Evolutionary conservation across 2,113 vertebrate genomes (phyloP), one percentile per base, ranked within the genome.

Genomic region (Amazona guildingii): DNA sequence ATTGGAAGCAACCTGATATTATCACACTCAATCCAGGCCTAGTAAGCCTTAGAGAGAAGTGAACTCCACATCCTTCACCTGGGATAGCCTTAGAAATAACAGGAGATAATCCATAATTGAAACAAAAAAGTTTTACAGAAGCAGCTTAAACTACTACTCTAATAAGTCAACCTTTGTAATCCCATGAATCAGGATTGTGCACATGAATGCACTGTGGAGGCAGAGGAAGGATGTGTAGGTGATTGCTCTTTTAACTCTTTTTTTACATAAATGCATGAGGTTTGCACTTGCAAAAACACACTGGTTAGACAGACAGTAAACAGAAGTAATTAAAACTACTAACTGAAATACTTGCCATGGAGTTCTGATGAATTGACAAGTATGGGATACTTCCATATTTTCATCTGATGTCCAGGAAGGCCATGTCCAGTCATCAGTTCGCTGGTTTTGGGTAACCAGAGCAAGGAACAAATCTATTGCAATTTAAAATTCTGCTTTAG

Each of bases 401-500:
- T 96, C 70, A 98, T 92, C 17, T 95, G 97, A 88, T 98, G 97
- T 83, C 84, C 88, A 51, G 98, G 98, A 80, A 97, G 88, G 11
- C 98, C 98, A 62, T 98, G 98, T 51, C 97, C 98, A 52, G 97
- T 98, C 64, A 98, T 35, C 51, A 98, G 88, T 88, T 94, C 91
- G 24, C 92, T 94, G 77, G 89, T 98, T 81, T 97, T 88, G 67
- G 97, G 97, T 72, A 98, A 92, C 98, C 98, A 98, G 51, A 91
- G 74, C n/a, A 99, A 96, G 48, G 97, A 98, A 92, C 98, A 99
- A 74, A 99, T 98, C 98, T 98, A 93, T 39, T 61, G 35, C 43
- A 69, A 61, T 85, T 90, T 67, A 85, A 84, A 94, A 95, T 39
- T 51, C 28, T 67, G 11, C 9, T 79, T 93, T 41, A 84, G 39